These are phyloP conservation scores for Microchirus variegatus DNA, from an alignment of 2,797 vertebrate genomes.

Conservation along the genomic window DNA sequence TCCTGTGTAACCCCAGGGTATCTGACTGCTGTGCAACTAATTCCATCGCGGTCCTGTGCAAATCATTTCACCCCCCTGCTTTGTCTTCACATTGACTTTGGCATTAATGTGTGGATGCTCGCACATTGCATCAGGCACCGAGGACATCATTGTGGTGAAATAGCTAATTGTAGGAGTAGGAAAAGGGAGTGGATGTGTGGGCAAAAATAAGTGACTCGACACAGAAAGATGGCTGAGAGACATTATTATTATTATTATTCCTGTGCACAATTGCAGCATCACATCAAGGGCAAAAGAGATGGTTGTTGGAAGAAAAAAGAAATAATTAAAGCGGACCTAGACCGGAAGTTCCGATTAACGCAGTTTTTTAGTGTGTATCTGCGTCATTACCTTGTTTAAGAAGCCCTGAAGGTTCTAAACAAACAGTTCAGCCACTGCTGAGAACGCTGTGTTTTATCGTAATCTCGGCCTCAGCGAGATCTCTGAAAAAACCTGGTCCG, in stretches of 20 bases:
- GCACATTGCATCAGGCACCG: slow-evolving; percentile 35
- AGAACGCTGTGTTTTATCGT: no score
- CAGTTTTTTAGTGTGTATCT: no score
- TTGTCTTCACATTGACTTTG: slow-evolving; percentile 54
- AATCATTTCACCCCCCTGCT: slow-evolving; percentile 58
- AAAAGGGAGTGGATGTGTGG: slow-evolving; percentile 26
- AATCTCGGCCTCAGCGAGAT: no score
- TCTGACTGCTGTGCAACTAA: slow-evolving; percentile 43
- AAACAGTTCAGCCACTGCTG: no score
- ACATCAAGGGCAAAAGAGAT: no score
- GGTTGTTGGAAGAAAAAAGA: no score
- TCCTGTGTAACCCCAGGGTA: slow-evolving; percentile 50
- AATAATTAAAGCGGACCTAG: no score
- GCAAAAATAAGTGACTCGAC: slow-evolving; percentile 45
- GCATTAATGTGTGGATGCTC: slow-evolving; percentile 47
- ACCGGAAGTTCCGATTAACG: no score
- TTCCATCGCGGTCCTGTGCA: slow-evolving; percentile 48
- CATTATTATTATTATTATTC: slow-evolving; percentile 22
- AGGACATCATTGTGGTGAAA: slow-evolving; percentile 41
- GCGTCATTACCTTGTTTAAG: no score
- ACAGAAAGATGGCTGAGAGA: slow-evolving; percentile 51
- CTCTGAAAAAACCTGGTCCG: no score
- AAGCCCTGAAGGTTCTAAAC: no score
- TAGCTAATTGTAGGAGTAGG: slow-evolving; percentile 26
- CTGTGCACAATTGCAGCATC: slow-evolving; percentile 5